Percentiles rank a stretch among this genome's conserved stretches.
phyloP scores from a whole-genome alignment of 2,797 vertebrate species.

The Hafferia zeledoni region DNA sequence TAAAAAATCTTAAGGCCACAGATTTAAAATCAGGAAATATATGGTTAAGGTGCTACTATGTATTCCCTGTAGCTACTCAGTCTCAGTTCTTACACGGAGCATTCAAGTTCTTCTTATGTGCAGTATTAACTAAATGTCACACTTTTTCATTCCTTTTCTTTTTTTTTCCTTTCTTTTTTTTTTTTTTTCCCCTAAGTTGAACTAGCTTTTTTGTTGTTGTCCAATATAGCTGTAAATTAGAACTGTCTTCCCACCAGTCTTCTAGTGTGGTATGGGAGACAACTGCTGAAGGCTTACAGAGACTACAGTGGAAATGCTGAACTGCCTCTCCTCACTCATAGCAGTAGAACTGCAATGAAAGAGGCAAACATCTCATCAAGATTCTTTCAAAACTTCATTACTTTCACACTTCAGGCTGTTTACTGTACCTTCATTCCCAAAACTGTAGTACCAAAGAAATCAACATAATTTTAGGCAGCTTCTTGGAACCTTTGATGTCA shows the following conservation, averaged over 20 bases:
- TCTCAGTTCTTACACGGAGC: not conserved
- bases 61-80: not conserved
- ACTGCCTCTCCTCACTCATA: not conserved
- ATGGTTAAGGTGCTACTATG: not conserved
- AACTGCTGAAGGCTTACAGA: not conserved
- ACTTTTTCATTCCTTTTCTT: not conserved
- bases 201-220: not conserved
- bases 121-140: not conserved
- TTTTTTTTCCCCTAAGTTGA: not conserved
- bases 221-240: not conserved
- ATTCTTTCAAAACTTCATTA: not conserved
- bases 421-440: not conserved
- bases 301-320: not conserved
- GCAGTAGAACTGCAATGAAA: not conserved
- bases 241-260: not conserved
- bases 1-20: not conserved
- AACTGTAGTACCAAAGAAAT: not conserved
- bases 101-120: not conserved
- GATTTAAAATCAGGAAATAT: not conserved
- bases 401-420: not conserved
- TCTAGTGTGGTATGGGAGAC: not conserved
- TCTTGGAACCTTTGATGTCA: not conserved
- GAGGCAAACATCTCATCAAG: not conserved
- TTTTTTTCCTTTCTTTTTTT: accelerated
- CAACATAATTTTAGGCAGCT: not conserved